These are phyloP conservation scores for Apeira syringaria DNA, from an alignment of 2,888 invertebrate species.

Conservation along the genomic window DNA sequence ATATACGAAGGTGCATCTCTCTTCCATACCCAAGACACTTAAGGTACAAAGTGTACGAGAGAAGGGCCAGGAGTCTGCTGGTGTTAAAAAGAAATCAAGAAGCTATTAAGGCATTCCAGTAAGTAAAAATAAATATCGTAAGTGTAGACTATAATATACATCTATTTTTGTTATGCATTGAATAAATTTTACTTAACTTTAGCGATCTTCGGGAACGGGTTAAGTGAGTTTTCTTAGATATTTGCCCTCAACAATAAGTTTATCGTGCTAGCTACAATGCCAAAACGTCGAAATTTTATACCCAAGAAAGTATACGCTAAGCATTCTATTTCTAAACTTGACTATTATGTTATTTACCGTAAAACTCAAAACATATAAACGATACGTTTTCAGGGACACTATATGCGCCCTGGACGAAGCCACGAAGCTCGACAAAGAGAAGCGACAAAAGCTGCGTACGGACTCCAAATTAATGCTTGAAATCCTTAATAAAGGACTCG, in stretches of 20 bases:
- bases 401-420: constrained; percentile 87
- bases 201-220: too few relatives aligned
- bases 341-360: too few relatives aligned
- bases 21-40: constrained; percentile 88
- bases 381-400: constrained; percentile 80
- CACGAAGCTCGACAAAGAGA: constrained; percentile 83
- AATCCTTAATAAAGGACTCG: constrained; percentile 85
- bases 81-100: constrained; percentile 86
- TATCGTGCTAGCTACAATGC: too few relatives aligned
- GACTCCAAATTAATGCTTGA: constrained; percentile 89
- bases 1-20: constrained; percentile 87
- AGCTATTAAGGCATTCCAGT: constrained; percentile 86
- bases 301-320: too few relatives aligned
- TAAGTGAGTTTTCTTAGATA: too few relatives aligned
- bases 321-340: too few relatives aligned
- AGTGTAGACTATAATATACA: too few relatives aligned
- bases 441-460: constrained; percentile 84
- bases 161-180: too few relatives aligned
- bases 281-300: too few relatives aligned
- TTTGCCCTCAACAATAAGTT: too few relatives aligned
- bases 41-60: constrained; percentile 89
- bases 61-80: constrained; percentile 88
- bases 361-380: too few relatives aligned
- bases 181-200: too few relatives aligned
- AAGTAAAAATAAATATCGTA: constrained; percentile 34